phyloP scores from a whole-genome alignment of 2,113 vertebrate genomes.

The Bos indicus region DNA sequence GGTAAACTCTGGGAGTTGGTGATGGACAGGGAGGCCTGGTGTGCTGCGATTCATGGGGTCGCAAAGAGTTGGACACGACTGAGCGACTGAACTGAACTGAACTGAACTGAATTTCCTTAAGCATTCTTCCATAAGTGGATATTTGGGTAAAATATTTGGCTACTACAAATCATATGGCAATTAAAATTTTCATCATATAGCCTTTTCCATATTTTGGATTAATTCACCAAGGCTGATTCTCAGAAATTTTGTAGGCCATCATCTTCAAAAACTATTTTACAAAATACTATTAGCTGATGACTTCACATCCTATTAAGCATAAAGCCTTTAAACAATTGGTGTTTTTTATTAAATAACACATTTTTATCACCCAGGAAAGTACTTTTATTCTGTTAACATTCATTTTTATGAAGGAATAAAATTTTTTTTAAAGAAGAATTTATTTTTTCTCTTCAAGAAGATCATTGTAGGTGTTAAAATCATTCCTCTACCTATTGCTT shows the following conservation, averaged over 20 bases:
- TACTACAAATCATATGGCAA: neutral
- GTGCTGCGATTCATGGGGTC: too few relatives aligned
- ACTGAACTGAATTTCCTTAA: neutral
- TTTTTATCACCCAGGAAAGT: neutral
- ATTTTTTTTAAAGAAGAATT: neutral
- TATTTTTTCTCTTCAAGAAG: neutral
- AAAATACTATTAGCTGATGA: neutral
- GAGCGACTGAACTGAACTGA: too few relatives aligned
- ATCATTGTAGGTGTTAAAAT: neutral
- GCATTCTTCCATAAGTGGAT: neutral
- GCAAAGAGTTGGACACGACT: too few relatives aligned
- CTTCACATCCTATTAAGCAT: neutral
- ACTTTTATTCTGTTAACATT: neutral
- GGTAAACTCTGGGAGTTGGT: too few relatives aligned
- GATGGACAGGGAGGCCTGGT: too few relatives aligned
- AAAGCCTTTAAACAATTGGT: neutral
- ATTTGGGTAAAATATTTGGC: neutral
- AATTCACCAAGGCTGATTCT: neutral
- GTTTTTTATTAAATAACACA: neutral
- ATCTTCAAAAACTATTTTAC: neutral
- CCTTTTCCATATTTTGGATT: neutral
- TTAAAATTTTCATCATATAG: neutral
- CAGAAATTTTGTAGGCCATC: neutral
- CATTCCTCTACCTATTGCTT: neutral
- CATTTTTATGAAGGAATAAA: neutral